Conservation (phyloP, 2,888 invertebrate species). For the Mantis religiosa region DNA sequence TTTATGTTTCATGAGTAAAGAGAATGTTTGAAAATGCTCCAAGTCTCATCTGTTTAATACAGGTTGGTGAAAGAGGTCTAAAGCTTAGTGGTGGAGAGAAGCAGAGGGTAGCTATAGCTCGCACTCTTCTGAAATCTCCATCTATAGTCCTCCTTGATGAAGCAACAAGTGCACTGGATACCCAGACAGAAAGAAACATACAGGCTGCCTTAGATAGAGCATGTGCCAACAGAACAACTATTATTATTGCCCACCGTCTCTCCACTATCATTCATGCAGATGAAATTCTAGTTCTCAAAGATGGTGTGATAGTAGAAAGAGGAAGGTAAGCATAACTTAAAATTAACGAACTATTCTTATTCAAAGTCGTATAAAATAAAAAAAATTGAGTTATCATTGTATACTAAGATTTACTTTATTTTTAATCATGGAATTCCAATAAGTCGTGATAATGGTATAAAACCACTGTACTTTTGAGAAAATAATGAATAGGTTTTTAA, state of each 20-base stretch:
- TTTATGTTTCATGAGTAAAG: too few relatives aligned
- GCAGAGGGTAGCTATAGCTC: conserved; percentile 93
- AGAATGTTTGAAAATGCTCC: too few relatives aligned
- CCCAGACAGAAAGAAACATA: conserved; percentile 88
- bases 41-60: not conserved
- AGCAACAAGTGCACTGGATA: conserved; percentile 92
- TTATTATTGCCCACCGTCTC: conserved; percentile 90
- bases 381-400: too few relatives aligned
- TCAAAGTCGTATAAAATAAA: too few relatives aligned
- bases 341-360: not conserved
- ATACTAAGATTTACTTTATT: too few relatives aligned
- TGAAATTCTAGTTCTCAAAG: conserved; percentile 87
- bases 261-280: conserved; percentile 94
- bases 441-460: too few relatives aligned
- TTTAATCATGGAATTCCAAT: too few relatives aligned
- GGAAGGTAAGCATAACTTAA: conserved; percentile 61
- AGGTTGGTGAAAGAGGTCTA: conserved; percentile 93
- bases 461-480: too few relatives aligned
- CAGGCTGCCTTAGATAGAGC: conserved; percentile 73
- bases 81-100: conserved; percentile 96
- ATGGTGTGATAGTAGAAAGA: conserved; percentile 86
- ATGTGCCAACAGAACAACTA: conserved; percentile 82
- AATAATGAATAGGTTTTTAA: too few relatives aligned
- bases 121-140: conserved; percentile 90
- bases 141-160: conserved; percentile 89